Base-by-base conservation (phyloP, 2,797 vertebrate genomes). In the Neosalanx taihuensis region DNA sequence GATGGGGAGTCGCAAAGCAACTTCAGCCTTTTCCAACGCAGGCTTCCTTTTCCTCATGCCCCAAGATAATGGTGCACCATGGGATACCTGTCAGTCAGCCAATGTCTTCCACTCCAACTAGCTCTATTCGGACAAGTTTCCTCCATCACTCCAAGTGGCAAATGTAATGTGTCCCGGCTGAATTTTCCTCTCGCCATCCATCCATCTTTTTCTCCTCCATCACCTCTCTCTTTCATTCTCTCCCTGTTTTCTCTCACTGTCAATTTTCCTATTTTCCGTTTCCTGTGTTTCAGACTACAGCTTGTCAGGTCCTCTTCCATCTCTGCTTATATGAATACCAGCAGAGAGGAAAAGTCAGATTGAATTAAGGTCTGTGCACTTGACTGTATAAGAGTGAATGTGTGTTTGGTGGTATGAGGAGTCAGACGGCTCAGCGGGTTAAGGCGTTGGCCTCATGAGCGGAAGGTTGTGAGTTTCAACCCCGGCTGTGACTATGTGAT, bases 41-140 rank as follows among this genome's bases (percentile, higher is more conserved):
- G 41, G 41, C 15, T 68, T n/a, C 33, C 62, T 68, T 64, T 76
- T 71, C 57, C 57, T 41, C 18, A 49, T 60, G 61, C 67, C 62
- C 46, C 63, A n/a, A 31, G 67, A 72, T 73, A 76, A 76, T 76
- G 46, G 76, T 62, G 57, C 57, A 66, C 64, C 13, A 12, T 59
- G 70, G 71, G 72, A 75, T n/a, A 65, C 51, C 33, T 57, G 53
- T 58, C 69, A 78, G 64, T 76, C 74, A 74, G 49, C 46, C 23
- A 41, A n/a, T 18, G 12, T 41, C 49, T 37, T 60, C 15, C 58
- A 23, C 30, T 65, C n/a, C 56, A 72, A 71, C 71, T 67, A 46
- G 35, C 59, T 37, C 15, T 59, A 35, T 46, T 65, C 53, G 30
- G 63, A 65, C 63, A 37, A n/a, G 61, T 63, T 69, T 46, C 61